Percentiles rank a stretch among this genome's conserved stretches.
Evolutionary conservation across 2,797 vertebrate species (phyloP).

Genomic region (Hemitrygon akajei): DNA sequence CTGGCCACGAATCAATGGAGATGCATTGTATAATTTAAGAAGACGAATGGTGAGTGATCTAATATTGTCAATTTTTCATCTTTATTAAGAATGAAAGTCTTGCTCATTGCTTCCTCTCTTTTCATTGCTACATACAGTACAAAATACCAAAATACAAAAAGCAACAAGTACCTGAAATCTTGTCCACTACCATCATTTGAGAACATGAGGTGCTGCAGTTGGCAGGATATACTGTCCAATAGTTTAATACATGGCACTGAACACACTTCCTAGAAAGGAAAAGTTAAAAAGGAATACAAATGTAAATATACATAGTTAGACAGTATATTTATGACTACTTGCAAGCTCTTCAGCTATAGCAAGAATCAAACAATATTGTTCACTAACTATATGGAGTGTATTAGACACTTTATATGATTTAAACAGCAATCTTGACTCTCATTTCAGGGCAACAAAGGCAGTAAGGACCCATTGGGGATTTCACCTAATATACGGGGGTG

Average conservation of each 20-base stretch:
- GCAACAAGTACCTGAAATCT: slow-evolving; percentile 65
- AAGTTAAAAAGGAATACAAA: slow-evolving; percentile 13
- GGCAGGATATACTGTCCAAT: slow-evolving; percentile 55
- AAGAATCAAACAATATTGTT: neutral
- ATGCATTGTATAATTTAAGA: no score
- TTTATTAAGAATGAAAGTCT: neutral
- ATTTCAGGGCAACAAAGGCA: neutral
- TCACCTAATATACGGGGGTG: neutral
- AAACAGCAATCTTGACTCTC: neutral
- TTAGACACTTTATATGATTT: neutral
- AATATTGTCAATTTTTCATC: neutral
- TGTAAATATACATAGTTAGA: neutral
- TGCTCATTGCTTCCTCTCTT: neutral
- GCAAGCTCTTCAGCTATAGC: neutral
- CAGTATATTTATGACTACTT: neutral
- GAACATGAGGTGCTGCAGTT: slow-evolving; percentile 73
- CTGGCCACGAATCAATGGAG: neutral
- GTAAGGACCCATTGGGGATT: neutral
- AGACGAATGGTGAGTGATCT: neutral
- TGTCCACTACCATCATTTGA: slow-evolving; percentile 60
- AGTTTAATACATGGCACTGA: slow-evolving; percentile 70
- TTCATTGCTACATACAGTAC: neutral
- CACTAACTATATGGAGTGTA: neutral
- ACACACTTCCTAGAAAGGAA: slow-evolving; percentile 70
- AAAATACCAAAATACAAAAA: slow-evolving; percentile 28